Evolutionary conservation across 2,113 vertebrate species (phyloP), one percentile per base, ranked within the genome.

Genomic region (Forbesichthys papilliferus): DNA sequence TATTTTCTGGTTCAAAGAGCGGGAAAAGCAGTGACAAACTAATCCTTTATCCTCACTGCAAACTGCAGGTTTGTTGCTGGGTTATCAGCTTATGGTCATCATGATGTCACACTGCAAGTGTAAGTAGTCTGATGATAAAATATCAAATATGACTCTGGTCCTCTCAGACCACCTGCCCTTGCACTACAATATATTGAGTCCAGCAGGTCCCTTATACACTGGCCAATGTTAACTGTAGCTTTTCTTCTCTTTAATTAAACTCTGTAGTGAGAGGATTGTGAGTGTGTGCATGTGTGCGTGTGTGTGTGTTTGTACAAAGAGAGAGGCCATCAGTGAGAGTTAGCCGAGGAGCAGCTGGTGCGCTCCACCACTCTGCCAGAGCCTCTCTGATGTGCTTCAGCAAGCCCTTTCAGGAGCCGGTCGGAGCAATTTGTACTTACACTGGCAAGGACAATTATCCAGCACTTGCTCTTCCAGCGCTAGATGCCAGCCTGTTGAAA

Each of bases 391-490:
- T 84, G 84, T 73, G 83, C 72, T 80, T 84, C 84, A 81, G 69
- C 83, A 79, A 60, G 57, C 84, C 84, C 80, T 87, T 88, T 88
- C 82, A 88, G 71, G 73, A 63, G 60, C 66, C 10, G 53, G 74
- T 78, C 80, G 71, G 63, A 68, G 80, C 90, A 87, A 92, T 93
- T 93, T 93, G 91, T 94, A 92, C 81, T 92, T 91, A 92, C 90
- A 90, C 84, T 70, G 80, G 64, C 72, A 80, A 20, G 68, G 79
- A 91, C 91, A 89, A 91, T 92, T 88, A 92, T 88, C 83, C 85
- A 56, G 56, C 75, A 58, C 81, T 83, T 73, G 78, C 78, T 79
- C 54, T 70, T 83, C 79, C 72, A 79, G 78, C 53, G 86, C 79
- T 77, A 84, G 90, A 88, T 77, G 74, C 68, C 18, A 27, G 90